phyloP scores from a whole-genome alignment of 2,888 invertebrate genomes.

The Thumatha senex region DNA sequence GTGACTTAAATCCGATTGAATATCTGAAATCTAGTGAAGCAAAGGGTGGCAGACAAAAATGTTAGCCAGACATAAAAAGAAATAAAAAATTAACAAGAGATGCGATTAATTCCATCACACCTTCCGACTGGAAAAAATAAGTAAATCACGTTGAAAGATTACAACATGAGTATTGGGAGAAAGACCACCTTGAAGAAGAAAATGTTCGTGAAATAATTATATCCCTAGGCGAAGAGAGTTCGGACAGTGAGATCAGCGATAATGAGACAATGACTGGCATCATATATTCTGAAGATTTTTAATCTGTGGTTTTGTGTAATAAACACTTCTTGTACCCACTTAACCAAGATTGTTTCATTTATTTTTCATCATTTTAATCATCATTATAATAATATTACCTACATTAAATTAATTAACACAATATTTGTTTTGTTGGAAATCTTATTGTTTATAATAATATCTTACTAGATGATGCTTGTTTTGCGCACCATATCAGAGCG shows the following conservation, averaged over 20 bases:
- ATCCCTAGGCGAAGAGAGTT: slow-evolving; percentile 3
- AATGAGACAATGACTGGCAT: slow-evolving; percentile 8
- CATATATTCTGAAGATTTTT: slow-evolving; percentile 9
- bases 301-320: slow-evolving; percentile 1
- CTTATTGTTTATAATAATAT: slow-evolving; percentile 2
- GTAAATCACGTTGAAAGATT: slow-evolving; percentile 22
- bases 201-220: background rate
- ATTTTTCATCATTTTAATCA: slow-evolving; percentile 5
- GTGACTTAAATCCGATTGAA: slow-evolving; percentile 29
- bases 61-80: slow-evolving; percentile 30
- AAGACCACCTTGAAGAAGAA: background rate
- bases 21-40: slow-evolving; percentile 35
- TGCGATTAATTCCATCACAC: slow-evolving; percentile 1
- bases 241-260: slow-evolving; percentile 11
- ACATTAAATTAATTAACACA: slow-evolving; percentile 1
- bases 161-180: background rate
- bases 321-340: background rate
- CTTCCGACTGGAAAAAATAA: slow-evolving; percentile 3
- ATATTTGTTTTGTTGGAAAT: background rate
- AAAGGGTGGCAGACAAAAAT: slow-evolving; percentile 41
- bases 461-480: slow-evolving; percentile 1
- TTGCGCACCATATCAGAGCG: slow-evolving; percentile 5
- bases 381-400: background rate
- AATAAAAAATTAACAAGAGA: slow-evolving; percentile 25
- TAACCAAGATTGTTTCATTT: slow-evolving; percentile 2